Evolutionary conservation across 2,797 vertebrate genomes (phyloP), one percentile per base, ranked within the genome.

Genomic region (Halcyon leucocephala): DNA sequence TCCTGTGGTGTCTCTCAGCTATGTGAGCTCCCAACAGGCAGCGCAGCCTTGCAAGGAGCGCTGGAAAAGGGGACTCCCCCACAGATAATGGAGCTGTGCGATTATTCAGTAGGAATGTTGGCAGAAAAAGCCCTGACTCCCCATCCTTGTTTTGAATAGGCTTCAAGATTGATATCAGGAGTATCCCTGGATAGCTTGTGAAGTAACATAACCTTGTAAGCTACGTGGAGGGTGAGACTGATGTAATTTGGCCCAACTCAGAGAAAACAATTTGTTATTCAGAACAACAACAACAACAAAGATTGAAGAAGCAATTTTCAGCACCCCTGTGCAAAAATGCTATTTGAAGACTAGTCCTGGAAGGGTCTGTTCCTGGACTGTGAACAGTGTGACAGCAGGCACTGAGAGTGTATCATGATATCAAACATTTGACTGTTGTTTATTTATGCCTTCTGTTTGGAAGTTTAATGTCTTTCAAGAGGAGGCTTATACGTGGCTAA

Each of bases 81-180:
- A 92, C 89, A 94, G 91, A 97, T 96, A 95, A 95, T 89, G 94
- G 95, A 97, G 97, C 93, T 86, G 84, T 90, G 97, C 18, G 77
- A 93, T 97, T 97, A 94, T 97, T 93, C 97, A 90, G 96, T 96
- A 97, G 97, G 97, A 97, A 97, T 97, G 97, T 90, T 98, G 98
- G 98, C 98, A 96, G 82, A 71, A 78, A 90, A 85, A 96, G 74
- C 82, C 84, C 72, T 88, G 81, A 94, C 97, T 97, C 97, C 98
- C 96, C 90, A 80, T 84, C 83, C 84, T 86, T 77, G 54, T 89
- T 94, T 91, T 97, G 94, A 98, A 97, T 73, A 97, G 95, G 74
- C 93, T 94, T 96, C 93, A 96, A 96, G 97, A 97, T 93, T 97
- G 97, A 96, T 98, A 97, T 86, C 92, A 95, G 93, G 89, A 97